Evolutionary conservation across 1,140 invertebrate species (phyloP).

Genomic region (Antheraea mylitta): DNA sequence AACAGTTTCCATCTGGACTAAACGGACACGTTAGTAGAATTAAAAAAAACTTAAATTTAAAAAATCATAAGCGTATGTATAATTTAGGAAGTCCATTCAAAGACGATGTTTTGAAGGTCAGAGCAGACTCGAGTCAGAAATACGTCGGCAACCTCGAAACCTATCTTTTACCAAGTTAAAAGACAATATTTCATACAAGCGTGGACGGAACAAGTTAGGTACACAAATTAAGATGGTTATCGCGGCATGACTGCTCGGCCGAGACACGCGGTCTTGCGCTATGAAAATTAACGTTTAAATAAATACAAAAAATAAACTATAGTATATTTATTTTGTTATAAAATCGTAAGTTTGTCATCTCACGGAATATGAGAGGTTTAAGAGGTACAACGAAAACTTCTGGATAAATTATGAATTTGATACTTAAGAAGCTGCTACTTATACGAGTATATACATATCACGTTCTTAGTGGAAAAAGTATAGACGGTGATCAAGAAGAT

Average conservation of each 20-base stretch:
- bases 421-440: no score
- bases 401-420: not conserved
- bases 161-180: conserved; percentile 21
- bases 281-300: not conserved
- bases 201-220: conserved; percentile 36
- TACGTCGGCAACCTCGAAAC: not conserved
- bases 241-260: conserved; percentile 35
- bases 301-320: not conserved
- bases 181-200: conserved; percentile 33
- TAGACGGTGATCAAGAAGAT: no score
- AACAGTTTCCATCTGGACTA: no score
- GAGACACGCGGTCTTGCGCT: conserved; percentile 9
- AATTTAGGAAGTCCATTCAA: not conserved
- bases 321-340: not conserved
- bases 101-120: not conserved
- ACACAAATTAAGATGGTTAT: conserved; percentile 66
- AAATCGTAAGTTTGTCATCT: not conserved
- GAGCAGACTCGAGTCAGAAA: not conserved
- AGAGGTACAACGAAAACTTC: not conserved
- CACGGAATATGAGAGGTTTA: not conserved
- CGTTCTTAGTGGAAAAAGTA: not conserved
- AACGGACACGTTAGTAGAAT: no score
- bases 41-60: no score
- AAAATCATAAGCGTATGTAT: no score
- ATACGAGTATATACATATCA: not conserved